Conservation (phyloP, 2,113 vertebrate species). For the Mobula birostris region DNA sequence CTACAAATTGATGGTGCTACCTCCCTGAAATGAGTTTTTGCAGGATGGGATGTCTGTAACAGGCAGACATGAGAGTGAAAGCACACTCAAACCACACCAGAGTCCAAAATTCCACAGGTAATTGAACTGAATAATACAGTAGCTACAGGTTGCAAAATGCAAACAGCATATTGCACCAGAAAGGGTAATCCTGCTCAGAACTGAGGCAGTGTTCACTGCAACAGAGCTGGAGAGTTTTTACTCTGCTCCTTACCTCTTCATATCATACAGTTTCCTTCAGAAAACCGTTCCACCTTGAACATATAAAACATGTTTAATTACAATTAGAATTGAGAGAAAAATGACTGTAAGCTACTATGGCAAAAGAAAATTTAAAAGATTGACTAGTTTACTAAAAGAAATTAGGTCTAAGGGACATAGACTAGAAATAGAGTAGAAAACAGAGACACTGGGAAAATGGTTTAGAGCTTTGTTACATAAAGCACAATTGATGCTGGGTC, state of each 20-base stretch:
- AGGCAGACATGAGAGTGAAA: not conserved
- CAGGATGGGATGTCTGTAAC: not conserved
- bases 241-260: not conserved
- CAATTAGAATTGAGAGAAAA: not conserved
- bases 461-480: too few relatives aligned
- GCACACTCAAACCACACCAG: not conserved
- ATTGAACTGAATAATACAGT: not conserved
- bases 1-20: too few relatives aligned
- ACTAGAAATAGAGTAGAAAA: too few relatives aligned
- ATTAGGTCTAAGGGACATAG: too few relatives aligned
- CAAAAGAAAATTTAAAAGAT: not conserved
- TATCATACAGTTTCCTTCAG: not conserved
- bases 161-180: not conserved
- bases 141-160: not conserved
- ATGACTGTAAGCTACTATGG: not conserved
- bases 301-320: not conserved
- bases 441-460: too few relatives aligned
- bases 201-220: not conserved
- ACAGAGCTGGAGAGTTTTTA: not conserved
- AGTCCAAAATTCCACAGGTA: not conserved
- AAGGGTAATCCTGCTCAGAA: not conserved
- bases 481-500: too few relatives aligned
- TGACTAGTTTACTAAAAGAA: not conserved
- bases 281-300: not conserved
- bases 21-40: too few relatives aligned